Base-by-base conservation (phyloP, 1,140 invertebrate genomes). In the Eumaeus atala region DNA sequence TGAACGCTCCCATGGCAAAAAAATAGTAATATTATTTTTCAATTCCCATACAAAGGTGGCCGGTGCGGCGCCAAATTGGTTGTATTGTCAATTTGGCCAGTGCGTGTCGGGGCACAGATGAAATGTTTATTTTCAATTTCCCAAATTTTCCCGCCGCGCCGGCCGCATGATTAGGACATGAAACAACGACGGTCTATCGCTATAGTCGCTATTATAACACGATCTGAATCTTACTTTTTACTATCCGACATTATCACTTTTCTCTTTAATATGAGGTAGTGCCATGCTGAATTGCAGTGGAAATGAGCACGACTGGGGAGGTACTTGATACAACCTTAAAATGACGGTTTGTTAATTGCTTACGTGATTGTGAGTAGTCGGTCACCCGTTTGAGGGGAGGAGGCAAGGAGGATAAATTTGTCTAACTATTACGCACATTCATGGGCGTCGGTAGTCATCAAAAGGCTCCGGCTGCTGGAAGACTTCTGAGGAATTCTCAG, bases 51-150 rank as follows among this genome's bases (percentile, higher is more conserved):
- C 83, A 86, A 86, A 86, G 81, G 80, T 86, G 83, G 83, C 83
- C 80, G 77, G 76, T 64, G 73, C 73, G 70, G 72, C 77, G 72
- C 65, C 76, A 84, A 86, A 86, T 84, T 86, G 83, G 81, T 86
- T 83, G 83, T 86, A 86, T 86, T 83, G 81, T 84, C 81, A 86
- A 84, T 86, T 86, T 84, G 83, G 83, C 79, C 83, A 86, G 83
- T 87, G 81, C 81, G 81, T 84, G 81, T 77, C 79, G 75, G 72
- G 66, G 81, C 75, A 77, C 75, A 82, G 81, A 82, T 83, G 79
- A 78, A 87, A 87, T 87, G 84, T 87, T 87, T 87, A 84, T 87
- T 84, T 87, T 87, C 84, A 84, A 87, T 87, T 87, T 84, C 81
- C 75, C 77, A 65, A 79, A 82, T 80, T 86, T 81, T 75, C 77